Evolutionary conservation across 2,888 invertebrate genomes (phyloP), one percentile per base, ranked within the genome.

Genomic region (Amiota minor): DNA sequence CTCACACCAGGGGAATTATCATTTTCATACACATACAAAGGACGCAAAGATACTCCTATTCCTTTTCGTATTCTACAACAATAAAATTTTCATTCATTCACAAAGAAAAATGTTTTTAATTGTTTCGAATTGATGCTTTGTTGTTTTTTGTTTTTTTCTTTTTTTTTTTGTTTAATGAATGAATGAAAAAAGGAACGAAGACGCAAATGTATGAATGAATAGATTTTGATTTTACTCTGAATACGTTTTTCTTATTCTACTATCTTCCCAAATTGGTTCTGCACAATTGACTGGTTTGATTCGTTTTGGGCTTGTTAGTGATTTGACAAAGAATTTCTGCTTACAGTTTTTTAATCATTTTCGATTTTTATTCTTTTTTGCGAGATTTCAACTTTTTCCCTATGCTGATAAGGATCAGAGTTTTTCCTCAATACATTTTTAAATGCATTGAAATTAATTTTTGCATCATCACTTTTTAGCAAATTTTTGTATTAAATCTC

Each of bases 1-100:
- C n/a, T 84, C 81, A 84, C 81, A 81, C 83, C 78, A 77, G 80
- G 78, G 67, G 80, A 69, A 80, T 80, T 80, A 81, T 81, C 78
- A 78, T 76, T 79, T 72, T 47, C 20, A 72, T 74, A 70, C 74
- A 75, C 62, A 70, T 74, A 75, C 62, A 74, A 71, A 47, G 64
- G n/a, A 61, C 64, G 75, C 74, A 77, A 75, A 77, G 76, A 68
- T 47, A 75, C 55, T 35, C 47, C 55, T 47, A 71, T 76, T 70
- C 72, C 73, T 75, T 71, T 70, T 35, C 56, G 69, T 72, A 20
- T 56, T 35, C 71, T 35, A 35, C 53, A 65, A 72, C 35, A 35
- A 35, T 53, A 16, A 16, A 16, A 14, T 11, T 20, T 56, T 9
- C 14, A 35, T 62, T 14, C 49, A 46, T 56, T 70, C 56, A 56